phyloP scores from a whole-genome alignment of 1,140 invertebrate species.

The Vanessa tameamea region DNA sequence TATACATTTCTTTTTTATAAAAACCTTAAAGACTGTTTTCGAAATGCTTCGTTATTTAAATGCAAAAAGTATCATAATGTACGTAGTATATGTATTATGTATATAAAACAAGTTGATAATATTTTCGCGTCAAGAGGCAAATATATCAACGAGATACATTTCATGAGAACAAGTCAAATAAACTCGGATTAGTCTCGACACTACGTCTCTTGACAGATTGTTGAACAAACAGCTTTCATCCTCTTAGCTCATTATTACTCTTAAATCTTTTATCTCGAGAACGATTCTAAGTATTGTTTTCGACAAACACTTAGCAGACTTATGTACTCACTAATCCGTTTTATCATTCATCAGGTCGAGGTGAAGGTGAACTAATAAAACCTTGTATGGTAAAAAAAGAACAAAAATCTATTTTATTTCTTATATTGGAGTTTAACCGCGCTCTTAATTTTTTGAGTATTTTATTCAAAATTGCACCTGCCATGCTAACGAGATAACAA shows the following conservation, averaged over 20 bases:
- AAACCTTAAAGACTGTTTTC: background rate
- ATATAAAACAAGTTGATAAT: background rate
- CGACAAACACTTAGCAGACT: slow-evolving; percentile 23
- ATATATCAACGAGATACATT: background rate
- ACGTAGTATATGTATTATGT: background rate
- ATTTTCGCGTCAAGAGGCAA: background rate
- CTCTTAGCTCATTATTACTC: slow-evolving; percentile 14
- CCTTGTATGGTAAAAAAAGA: background rate
- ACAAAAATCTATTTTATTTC: background rate
- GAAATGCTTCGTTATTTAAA: slow-evolving; percentile 5
- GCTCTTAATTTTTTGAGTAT: too few species aligned
- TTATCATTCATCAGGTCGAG: slow-evolving; percentile 23
- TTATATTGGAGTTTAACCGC: too few species aligned
- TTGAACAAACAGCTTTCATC: slow-evolving; percentile 21
- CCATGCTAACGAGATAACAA: too few species aligned
- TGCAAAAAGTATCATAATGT: background rate
- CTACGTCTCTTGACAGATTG: slow-evolving; percentile 10
- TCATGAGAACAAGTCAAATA: background rate
- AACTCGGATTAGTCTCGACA: background rate
- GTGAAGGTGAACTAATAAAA: slow-evolving; percentile 17
- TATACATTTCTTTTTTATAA: slow-evolving; percentile 4
- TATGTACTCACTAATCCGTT: slow-evolving; percentile 18
- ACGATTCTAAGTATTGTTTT: slow-evolving; percentile 17
- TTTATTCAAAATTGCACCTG: too few species aligned
- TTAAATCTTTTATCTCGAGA: slow-evolving; percentile 23